A percentile compares a stretch with the other conserved stretches of the same genome.
phyloP scores from a whole-genome alignment of 2,113 vertebrate species.

The Syngnathoides biaculeatus region DNA sequence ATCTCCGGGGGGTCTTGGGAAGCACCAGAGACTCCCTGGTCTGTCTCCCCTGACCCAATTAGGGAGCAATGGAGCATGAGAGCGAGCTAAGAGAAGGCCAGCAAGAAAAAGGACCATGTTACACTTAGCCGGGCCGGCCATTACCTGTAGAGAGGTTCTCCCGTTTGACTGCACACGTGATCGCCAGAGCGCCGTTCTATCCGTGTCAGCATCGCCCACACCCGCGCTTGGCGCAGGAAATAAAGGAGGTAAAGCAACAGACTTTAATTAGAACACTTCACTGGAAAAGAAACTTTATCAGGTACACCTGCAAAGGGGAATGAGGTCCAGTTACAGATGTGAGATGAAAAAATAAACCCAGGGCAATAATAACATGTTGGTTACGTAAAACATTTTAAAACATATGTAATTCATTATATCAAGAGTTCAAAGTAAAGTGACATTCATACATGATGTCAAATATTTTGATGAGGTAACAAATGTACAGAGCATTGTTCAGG shows the following conservation, averaged over 20 bases:
- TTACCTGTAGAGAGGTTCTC: conserved; percentile 50
- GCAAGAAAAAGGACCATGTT: conserved; percentile 53
- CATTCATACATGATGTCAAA: too few species aligned
- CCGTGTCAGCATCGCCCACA: not conserved
- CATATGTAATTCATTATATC: too few species aligned
- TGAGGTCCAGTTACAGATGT: not conserved
- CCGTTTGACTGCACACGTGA: conserved; percentile 44
- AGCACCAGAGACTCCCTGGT: conserved; percentile 72
- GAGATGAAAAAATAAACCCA: too few species aligned
- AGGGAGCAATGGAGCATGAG: conserved; percentile 70
- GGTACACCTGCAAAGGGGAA: not conserved
- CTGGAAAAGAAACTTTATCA: not conserved
- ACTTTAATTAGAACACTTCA: not conserved
- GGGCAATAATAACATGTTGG: too few species aligned
- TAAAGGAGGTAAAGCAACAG: conserved; percentile 10
- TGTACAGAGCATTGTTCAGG: too few species aligned
- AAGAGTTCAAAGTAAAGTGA: too few species aligned
- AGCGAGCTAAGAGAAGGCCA: conserved; percentile 54
- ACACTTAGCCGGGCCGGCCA: conserved; percentile 43
- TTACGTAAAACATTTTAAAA: too few species aligned
- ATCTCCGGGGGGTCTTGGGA: conserved; percentile 74
- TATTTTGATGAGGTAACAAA: too few species aligned
- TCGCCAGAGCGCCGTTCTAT: conserved; percentile 34
- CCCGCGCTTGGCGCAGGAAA: conserved; percentile 7
- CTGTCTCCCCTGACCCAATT: conserved; percentile 79